Evolutionary conservation across 2,113 vertebrate species (phyloP), one percentile per base, ranked within the genome.

Genomic region (Eublepharis macularius): DNA sequence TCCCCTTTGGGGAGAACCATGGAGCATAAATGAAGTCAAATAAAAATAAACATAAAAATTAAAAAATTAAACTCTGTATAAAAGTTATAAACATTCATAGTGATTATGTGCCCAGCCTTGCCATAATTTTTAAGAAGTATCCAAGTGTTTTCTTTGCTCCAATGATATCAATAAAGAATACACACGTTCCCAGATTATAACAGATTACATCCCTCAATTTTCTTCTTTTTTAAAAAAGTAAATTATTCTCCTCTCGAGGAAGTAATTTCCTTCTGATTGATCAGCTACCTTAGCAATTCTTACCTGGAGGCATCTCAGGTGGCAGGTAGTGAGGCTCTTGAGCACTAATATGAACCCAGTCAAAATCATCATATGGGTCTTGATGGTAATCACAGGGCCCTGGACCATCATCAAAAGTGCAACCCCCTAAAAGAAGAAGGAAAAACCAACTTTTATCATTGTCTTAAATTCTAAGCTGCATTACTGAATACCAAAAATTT

Each of bases 331-430:
- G 98, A 86, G 97, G 97, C 76, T 99, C 98, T 91, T 98, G 98
- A 21, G 98, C 97, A 47, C 98, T 99, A 92, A 99, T 97, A 47
- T 99, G 98, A 0, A 97, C 97, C 99, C 99, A 99, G 92, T 99
- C 99, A 6, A 99, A 99, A 94, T 99, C 98, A 81, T 99, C 98
- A 0, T 99, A 98, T 0, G 97, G 96, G 90, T 99, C 98, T 93
- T 99, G 99, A 90, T 98, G 98, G 95, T 99, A 99, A 90, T 99
- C 98, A 87, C 99, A 99, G 86, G 97, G 97, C 39, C 97, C 97
- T 39, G 98, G 98, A 54, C 98, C 98, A 60, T 99, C 98, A 82
- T 99, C 97, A 0, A 99, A 99, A 0, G 97, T 97, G 72, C 98
- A 99, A 83, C 98, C 98, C 80, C 99, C 99, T 99, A 91, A 13